phyloP scores from a whole-genome alignment of 2,888 invertebrate species.

The Gastrophysa polygoni region DNA sequence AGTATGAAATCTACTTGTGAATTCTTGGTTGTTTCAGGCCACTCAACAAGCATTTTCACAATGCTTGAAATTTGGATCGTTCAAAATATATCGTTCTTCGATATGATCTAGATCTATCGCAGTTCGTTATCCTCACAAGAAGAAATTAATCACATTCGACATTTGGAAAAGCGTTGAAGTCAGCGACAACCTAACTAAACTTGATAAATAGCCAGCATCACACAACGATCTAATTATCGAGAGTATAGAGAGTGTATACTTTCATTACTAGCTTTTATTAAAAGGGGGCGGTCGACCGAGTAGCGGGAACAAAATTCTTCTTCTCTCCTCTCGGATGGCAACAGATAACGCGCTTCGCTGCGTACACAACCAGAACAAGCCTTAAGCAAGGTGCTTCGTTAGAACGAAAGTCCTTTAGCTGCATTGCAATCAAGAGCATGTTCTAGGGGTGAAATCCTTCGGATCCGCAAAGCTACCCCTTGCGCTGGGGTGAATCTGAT shows the following conservation, averaged over 20 bases:
- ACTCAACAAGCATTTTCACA: too few relatives aligned
- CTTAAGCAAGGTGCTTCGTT: neutral
- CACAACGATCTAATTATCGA: slow-evolving; percentile 53
- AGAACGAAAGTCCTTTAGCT: neutral
- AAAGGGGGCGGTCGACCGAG: slow-evolving; percentile 49
- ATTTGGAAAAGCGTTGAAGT: too few relatives aligned
- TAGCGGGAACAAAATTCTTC: slow-evolving; percentile 23
- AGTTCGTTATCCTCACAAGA: too few relatives aligned
- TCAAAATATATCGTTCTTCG: too few relatives aligned
- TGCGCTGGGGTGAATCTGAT: slow-evolving; percentile 47
- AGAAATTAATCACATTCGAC: neutral
- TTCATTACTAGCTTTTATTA: slow-evolving; percentile 56
- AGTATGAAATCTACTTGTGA: too few relatives aligned
- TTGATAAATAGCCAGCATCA: slow-evolving; percentile 17
- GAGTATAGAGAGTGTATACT: slow-evolving; percentile 49
- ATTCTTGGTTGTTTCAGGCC: too few relatives aligned
- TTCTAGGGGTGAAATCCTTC: slow-evolving; percentile 7
- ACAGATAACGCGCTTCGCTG: neutral
- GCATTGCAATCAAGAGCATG: neutral
- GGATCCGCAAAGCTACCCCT: slow-evolving; percentile 21
- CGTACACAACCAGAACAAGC: neutral
- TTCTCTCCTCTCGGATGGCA: neutral
- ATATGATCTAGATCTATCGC: too few relatives aligned
- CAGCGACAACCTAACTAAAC: slow-evolving; percentile 2
- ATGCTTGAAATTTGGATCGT: too few relatives aligned